phyloP scores from a whole-genome alignment of 2,113 vertebrate species.

The Reinhardtius hippoglossoides region DNA sequence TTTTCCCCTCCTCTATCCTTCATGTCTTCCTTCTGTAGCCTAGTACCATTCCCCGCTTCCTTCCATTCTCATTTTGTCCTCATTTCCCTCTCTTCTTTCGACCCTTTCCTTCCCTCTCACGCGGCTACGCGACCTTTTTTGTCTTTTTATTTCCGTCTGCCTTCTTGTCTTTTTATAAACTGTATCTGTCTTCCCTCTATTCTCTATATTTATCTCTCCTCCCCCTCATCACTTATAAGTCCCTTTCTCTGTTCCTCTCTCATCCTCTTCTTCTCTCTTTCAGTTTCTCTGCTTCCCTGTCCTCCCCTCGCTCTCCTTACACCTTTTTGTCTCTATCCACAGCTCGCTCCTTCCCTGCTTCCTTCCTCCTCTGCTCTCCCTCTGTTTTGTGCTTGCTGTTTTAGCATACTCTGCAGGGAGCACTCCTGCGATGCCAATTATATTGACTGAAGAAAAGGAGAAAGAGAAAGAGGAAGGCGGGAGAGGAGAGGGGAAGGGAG shows the following conservation, averaged over 20 bases:
- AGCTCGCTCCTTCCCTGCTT: conserved; percentile 51
- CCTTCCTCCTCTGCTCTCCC: conserved; percentile 47
- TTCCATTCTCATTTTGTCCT: neutral
- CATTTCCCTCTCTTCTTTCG: conserved; percentile 3
- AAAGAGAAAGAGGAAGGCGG: conserved; percentile 36
- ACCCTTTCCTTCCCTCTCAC: neutral
- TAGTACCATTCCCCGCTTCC: neutral
- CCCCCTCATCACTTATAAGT: conserved; percentile 46
- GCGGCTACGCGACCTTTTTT: neutral
- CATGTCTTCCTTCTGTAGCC: neutral
- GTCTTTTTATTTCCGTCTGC: neutral
- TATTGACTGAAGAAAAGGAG: conserved; percentile 80
- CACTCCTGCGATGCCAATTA: conserved; percentile 83
- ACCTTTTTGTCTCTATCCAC: conserved; percentile 55
- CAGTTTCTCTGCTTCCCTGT: conserved; percentile 36
- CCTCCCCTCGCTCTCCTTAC: conserved; percentile 39
- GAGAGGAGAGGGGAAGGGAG: conserved; percentile 4
- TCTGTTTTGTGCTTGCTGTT: conserved; percentile 74
- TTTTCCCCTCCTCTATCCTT: neutral
- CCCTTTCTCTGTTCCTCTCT: conserved; percentile 17
- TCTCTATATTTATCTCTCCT: conserved; percentile 41
- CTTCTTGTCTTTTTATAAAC: conserved; percentile 8
- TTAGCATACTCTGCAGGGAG: conserved; percentile 83
- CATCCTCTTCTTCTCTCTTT: conserved; percentile 25
- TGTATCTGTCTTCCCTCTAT: neutral